Base-by-base conservation (phyloP, 1,140 invertebrate species). In the Drosophila lini region DNA sequence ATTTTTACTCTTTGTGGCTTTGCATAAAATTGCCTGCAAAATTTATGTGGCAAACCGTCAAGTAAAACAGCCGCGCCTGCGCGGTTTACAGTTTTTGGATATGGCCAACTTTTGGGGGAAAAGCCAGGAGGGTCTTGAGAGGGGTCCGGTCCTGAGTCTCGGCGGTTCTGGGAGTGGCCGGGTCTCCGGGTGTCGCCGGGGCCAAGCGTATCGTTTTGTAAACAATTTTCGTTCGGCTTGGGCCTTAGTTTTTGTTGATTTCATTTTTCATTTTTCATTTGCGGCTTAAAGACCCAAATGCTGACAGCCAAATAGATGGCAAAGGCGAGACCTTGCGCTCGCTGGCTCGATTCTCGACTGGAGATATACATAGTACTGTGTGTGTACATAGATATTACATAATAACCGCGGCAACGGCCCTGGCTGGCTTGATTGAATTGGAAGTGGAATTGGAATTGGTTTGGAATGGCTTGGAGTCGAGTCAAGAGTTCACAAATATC, bases 21-120 rank as follows among this genome's bases (percentile, higher is more conserved):
- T 55, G 77, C 73, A 73, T 52, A 74, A 65, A 84, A 84, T 71
- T 55, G 44, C 40, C 47, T 48, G 53, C 74, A 69, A 60, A 79
- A 88, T 86, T 83, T 83, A 88, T 86, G 83, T 88, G 71, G 83
- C 84, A 80, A 84, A 64, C 80, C 75, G 42, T 55, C 61, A 78
- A 52, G 55, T 58, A 52, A 85, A 76, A 57, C 80, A 44, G 83
- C 53, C 79, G 82, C 82, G 83, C 82, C 82, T 88, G 83, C 83
- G 83, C 42, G 42, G 16, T 34, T 67, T 41, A 60, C 15, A 45
- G 42, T 28, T 67, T 40, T 15, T 19, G 34, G 28, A 56, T 15
- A 45, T 58, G 74, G 60, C 38, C 38, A 40, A n/a, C 15, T 7
- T 13, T 13, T 1, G 3, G 8, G 40, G 59, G 48, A 32, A 36